These are phyloP conservation scores for Furnarius figulus DNA, from an alignment of 2,113 vertebrate species.

Conservation along the genomic window DNA sequence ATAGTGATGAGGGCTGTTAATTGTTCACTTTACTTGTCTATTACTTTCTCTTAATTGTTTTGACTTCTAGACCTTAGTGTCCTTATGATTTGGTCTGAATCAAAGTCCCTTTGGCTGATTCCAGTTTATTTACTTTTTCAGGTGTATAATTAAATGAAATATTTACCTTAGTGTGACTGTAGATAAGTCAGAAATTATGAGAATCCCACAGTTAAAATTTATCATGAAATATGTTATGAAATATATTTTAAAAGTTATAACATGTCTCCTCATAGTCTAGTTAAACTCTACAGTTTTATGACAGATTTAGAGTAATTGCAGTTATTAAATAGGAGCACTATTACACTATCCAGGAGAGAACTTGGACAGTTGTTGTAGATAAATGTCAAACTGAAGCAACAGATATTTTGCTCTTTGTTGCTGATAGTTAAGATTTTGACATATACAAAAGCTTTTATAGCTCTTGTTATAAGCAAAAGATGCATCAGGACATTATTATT, in stretches of 20 bases:
- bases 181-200: not conserved
- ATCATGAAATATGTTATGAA: not conserved
- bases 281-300: conserved; percentile 26
- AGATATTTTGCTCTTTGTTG: not conserved
- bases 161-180: not conserved
- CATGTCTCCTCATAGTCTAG: not conserved
- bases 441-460: not conserved
- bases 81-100: not conserved
- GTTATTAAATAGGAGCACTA: conserved; percentile 18
- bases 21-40: not conserved
- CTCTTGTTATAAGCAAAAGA: not conserved
- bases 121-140: conserved; percentile 3
- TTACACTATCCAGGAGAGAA: not conserved
- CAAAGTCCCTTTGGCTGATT: not conserved
- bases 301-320: not conserved
- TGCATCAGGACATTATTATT: not conserved
- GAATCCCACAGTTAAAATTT: not conserved
- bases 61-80: not conserved
- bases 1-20: not conserved
- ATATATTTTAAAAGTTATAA: not conserved
- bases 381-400: not conserved
- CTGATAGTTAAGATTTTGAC: not conserved
- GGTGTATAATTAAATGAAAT: not conserved
- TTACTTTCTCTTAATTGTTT: not conserved
- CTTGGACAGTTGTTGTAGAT: not conserved